Evolutionary conservation across 1,140 invertebrate species (phyloP).

Genomic region (Leguminivora glycinivorella): DNA sequence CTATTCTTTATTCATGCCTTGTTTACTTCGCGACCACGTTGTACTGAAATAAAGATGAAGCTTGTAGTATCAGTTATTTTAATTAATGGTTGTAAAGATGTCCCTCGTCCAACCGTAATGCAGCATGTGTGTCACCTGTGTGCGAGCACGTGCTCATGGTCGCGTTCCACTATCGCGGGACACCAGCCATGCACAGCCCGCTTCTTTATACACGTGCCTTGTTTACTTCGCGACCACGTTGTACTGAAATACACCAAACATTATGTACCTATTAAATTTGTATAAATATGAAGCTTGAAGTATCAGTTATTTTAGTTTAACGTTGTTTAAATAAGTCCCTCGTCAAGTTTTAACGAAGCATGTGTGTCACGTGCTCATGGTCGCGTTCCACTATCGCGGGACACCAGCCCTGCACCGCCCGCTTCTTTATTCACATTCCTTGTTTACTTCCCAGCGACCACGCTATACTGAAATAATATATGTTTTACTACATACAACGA

Average conservation of each 20-base stretch:
- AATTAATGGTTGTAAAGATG: background rate
- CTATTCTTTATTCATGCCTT: no score
- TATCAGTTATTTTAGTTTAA: background rate
- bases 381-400: conserved; percentile 58
- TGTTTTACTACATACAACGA: no score
- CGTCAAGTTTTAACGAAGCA: background rate
- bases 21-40: no score
- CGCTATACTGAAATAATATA: background rate
- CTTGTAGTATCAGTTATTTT: background rate
- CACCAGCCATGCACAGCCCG: conserved; percentile 47
- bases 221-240: conserved; percentile 41
- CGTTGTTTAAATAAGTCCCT: background rate
- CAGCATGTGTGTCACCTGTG: conserved; percentile 32
- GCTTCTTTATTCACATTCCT: conserved; percentile 53
- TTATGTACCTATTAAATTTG: no score
- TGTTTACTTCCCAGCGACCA: conserved; percentile 43
- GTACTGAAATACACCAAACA: background rate
- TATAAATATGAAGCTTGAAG: no score
- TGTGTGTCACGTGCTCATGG: conserved; percentile 52
- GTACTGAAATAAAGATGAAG: no score
- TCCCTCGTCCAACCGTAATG: background rate
- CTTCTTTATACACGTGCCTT: conserved; percentile 53
- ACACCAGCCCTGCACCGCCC: conserved; percentile 46
- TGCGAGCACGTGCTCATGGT: conserved; percentile 58
- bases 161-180: conserved; percentile 58